Evolutionary conservation across 2,888 invertebrate species (phyloP).

Genomic region (Volucella bombylans): DNA sequence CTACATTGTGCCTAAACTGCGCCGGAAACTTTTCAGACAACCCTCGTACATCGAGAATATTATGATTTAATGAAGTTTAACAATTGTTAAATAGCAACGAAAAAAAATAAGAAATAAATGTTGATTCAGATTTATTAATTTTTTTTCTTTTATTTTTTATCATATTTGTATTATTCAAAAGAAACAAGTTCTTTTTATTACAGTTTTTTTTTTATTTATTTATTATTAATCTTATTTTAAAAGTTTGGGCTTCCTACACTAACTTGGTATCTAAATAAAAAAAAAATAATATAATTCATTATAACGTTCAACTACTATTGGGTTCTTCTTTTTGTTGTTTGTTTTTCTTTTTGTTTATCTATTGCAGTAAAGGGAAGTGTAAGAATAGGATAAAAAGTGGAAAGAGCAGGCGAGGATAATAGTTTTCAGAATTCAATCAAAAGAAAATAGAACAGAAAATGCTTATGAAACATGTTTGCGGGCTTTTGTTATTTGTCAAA

Average conservation of each 20-base stretch:
- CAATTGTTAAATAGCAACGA: slow-evolving; percentile 33
- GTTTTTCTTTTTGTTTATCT: slow-evolving; percentile 19
- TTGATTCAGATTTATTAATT: slow-evolving; percentile 46
- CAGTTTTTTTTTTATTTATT: slow-evolving; percentile 43
- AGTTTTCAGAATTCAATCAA: not conserved
- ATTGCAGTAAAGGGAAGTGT: not conserved
- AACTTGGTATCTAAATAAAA: slow-evolving; percentile 44
- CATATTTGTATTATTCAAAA: slow-evolving; percentile 43
- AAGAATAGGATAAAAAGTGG: not conserved
- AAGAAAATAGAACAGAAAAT: not conserved
- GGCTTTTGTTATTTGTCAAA: too few species aligned
- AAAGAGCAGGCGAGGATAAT: not conserved
- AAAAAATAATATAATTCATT: slow-evolving; percentile 20
- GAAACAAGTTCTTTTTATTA: slow-evolving; percentile 59
- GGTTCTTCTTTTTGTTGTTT: not conserved
- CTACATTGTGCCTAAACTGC: too few species aligned
- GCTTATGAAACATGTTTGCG: not conserved
- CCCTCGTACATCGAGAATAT: too few species aligned
- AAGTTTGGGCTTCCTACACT: slow-evolving; percentile 57
- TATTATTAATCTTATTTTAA: slow-evolving; percentile 46
- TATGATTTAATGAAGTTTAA: slow-evolving; percentile 27
- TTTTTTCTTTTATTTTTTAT: slow-evolving; percentile 2
- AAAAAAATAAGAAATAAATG: slow-evolving; percentile 13
- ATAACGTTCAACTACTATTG: slow-evolving; percentile 24
- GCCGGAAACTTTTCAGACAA: too few species aligned